phyloP scores from a whole-genome alignment of 2,888 invertebrate species.

The Thereva nobilitata region DNA sequence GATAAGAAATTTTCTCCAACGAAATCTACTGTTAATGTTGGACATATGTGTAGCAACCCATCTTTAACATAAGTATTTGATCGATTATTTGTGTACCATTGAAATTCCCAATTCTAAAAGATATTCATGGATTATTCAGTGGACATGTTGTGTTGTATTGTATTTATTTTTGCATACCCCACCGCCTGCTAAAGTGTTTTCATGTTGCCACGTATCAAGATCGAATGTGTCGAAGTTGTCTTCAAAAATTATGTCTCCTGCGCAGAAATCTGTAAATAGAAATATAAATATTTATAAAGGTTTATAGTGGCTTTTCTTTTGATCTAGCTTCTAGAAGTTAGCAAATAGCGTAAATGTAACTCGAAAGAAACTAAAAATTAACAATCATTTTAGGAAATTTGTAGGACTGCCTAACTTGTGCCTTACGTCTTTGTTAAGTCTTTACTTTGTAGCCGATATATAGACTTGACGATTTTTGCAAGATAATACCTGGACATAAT shows the following conservation, averaged over 20 bases:
- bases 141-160: not conserved
- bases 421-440: no score
- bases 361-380: no score
- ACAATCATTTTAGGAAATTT: no score
- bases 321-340: no score
- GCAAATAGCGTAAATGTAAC: no score
- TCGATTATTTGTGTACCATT: constrained; percentile 69
- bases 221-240: constrained; percentile 67
- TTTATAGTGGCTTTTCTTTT: no score
- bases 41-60: constrained; percentile 63
- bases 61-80: constrained; percentile 66
- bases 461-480: no score
- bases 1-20: constrained; percentile 62
- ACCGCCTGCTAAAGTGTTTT: constrained; percentile 67
- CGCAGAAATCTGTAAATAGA: constrained; percentile 54
- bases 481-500: no score
- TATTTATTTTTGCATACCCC: constrained; percentile 52
- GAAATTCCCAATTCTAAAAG: constrained; percentile 69
- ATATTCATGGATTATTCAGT: not conserved
- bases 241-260: constrained; percentile 65
- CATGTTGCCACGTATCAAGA: constrained; percentile 67
- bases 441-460: no score
- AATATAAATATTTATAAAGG: no score
- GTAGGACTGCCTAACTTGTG: no score
- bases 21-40: constrained; percentile 64